Percentiles rank a stretch among this genome's conserved stretches.
These are phyloP conservation scores for Temnothorax rugatulus DNA, from an alignment of 2,888 invertebrate species.

Conservation along the genomic window DNA sequence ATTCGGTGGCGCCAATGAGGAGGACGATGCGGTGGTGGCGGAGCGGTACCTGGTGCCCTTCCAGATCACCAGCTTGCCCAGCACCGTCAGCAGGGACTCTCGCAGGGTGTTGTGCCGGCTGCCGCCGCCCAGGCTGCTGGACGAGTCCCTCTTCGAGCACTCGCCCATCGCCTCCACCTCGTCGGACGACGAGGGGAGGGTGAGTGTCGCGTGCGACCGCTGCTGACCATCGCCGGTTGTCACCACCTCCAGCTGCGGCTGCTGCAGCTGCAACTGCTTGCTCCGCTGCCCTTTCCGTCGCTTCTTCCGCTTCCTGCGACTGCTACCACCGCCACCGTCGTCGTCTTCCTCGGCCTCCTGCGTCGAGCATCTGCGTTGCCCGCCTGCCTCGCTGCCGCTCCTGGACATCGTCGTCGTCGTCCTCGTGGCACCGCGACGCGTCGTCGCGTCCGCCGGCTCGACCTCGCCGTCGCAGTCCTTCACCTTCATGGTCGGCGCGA, in stretches of 20 bases:
- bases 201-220: constrained; percentile 65
- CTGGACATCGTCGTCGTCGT: constrained; percentile 84
- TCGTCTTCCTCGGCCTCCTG: constrained; percentile 72
- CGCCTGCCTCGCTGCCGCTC: constrained; percentile 85
- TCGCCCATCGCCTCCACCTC: constrained; percentile 80
- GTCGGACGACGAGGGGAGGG: constrained; percentile 76
- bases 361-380: constrained; percentile 78
- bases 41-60: constrained; percentile 86
- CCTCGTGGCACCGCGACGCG: constrained; percentile 80
- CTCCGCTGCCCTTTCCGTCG: constrained; percentile 80
- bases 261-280: constrained; percentile 73
- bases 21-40: constrained; percentile 86
- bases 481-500: constrained; percentile 66
- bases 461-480: constrained; percentile 75
- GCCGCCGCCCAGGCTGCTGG: constrained; percentile 83
- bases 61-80: constrained; percentile 89
- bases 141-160: constrained; percentile 83
- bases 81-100: constrained; percentile 89
- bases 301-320: constrained; percentile 80
- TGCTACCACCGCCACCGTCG: constrained; percentile 80
- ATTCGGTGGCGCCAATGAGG: constrained; percentile 85
- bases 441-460: constrained; percentile 66
- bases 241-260: constrained; percentile 60
- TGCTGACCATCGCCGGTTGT: constrained; percentile 51
- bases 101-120: constrained; percentile 87